These are phyloP conservation scores for Lepidotrigona ventralis DNA, from an alignment of 1,140 invertebrate genomes.

Conservation along the genomic window DNA sequence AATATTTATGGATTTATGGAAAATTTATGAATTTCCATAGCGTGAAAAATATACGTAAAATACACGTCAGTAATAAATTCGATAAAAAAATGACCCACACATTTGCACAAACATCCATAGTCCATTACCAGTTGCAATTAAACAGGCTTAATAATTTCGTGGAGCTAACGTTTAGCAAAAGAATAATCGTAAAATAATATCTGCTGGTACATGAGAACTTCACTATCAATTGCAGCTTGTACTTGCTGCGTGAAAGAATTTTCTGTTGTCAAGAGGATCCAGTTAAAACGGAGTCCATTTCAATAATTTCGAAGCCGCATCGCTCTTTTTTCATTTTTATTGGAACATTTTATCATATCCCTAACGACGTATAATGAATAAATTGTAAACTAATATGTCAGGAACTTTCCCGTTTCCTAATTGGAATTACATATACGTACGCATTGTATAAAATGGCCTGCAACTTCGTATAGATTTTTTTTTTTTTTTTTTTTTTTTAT, in stretches of 20 bases:
- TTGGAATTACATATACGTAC: background rate
- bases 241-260: background rate
- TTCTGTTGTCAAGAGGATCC: too few species aligned
- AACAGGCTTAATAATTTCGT: background rate
- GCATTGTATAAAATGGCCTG: background rate
- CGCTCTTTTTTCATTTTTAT: background rate
- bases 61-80: background rate
- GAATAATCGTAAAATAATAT: conserved; percentile 24
- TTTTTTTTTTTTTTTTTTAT: too few species aligned
- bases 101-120: too few species aligned
- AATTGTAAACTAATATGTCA: background rate
- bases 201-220: background rate
- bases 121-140: too few species aligned
- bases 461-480: background rate
- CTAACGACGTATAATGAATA: background rate
- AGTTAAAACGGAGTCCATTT: too few species aligned
- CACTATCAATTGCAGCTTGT: background rate
- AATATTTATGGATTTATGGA: background rate
- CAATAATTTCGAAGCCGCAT: background rate
- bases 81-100: background rate
- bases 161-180: background rate
- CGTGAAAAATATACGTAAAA: background rate
- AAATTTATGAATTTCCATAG: background rate
- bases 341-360: background rate
- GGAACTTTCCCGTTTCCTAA: background rate